Evolutionary conservation across 2,888 invertebrate species (phyloP), one percentile per base, ranked within the genome.

Genomic region (Drosophila pseudotakahashii): DNA sequence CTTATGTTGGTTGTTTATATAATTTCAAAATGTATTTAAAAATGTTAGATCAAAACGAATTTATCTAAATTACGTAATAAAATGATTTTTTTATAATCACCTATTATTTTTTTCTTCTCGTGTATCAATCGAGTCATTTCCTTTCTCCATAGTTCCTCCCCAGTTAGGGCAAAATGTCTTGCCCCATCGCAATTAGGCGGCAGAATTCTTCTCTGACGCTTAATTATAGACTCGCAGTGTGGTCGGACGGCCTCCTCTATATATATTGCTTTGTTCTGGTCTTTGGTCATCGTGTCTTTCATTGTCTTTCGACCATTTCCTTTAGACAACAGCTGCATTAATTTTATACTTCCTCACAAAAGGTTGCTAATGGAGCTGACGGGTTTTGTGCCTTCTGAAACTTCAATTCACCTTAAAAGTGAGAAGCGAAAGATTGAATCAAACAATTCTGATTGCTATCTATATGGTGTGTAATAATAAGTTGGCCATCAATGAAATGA

Each of bases 251-350:
- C 13, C 34, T 70, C 58, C 48, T 37, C 61, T 69, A 45, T 42
- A 59, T 9, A 39, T 48, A 39, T 51, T 61, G 58, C 58, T 53
- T 47, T 61, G 50, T 57, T 57, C 62, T 76, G 50, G 53, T 51
- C 53, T 63, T 19, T 61, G 68, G 68, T 41, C 73, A 73, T 48
- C 73, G 55, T 48, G 48, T 47, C 62, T 57, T 44, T 39, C 64
- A 72, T 76, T 84, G 84, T 79, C 79, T 86, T 76, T 80, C 78
- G 73, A 51, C 74, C 84, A 84, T 87, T 82, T 82, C 87, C 82
- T 86, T 72, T 45, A 67, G 50, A 50, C 60, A 62, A 54, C 66
- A 53, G 75, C 75, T 62, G 64, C 76, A 70, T 78, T 78, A 62
- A 81, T 81, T 86, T 74, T 81, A 78, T 71, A 83, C 73, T 81